Conservation (phyloP, 2,888 invertebrate genomes). For the Athalia rosae region DNA sequence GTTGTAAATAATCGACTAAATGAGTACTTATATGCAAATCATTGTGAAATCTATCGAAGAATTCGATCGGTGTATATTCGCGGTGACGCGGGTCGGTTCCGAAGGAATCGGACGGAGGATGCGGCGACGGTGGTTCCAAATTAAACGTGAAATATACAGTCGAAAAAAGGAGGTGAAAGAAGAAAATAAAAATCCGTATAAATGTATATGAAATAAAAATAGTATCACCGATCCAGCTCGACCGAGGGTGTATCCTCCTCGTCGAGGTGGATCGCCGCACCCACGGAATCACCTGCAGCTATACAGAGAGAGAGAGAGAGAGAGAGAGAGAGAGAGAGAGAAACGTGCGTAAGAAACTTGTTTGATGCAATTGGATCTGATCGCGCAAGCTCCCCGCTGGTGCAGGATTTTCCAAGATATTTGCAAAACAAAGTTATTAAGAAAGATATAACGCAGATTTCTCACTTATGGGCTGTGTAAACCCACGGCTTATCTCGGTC, state of each 20-base stretch:
- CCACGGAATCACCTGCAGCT: slow-evolving; percentile 42
- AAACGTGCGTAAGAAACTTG: slow-evolving; percentile 22
- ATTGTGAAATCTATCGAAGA: slow-evolving; percentile 19
- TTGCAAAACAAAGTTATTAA: too few relatives aligned
- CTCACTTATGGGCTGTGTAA: too few relatives aligned
- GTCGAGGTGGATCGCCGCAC: slow-evolving; percentile 27
- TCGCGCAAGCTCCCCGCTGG: too few relatives aligned
- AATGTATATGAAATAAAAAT: background rate
- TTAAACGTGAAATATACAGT: slow-evolving; percentile 16
- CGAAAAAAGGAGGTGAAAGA: background rate
- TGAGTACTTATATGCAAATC: background rate
- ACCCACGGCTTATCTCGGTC: too few relatives aligned
- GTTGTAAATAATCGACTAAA: background rate
- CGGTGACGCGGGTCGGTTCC: slow-evolving; percentile 35
- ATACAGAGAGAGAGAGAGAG: background rate
- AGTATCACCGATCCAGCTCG: slow-evolving; percentile 31
- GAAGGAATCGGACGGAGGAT: slow-evolving; percentile 1
- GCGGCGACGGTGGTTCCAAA: background rate
- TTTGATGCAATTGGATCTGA: background rate
- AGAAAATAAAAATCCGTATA: too few relatives aligned
- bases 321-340: too few relatives aligned
- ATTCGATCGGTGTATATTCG: slow-evolving; percentile 11
- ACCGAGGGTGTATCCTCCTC: slow-evolving; percentile 5
- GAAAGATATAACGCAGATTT: too few relatives aligned
- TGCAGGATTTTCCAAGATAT: too few relatives aligned